phyloP scores from a whole-genome alignment of 2,113 vertebrate species.

The Sinocyclocheilus grahami region DNA sequence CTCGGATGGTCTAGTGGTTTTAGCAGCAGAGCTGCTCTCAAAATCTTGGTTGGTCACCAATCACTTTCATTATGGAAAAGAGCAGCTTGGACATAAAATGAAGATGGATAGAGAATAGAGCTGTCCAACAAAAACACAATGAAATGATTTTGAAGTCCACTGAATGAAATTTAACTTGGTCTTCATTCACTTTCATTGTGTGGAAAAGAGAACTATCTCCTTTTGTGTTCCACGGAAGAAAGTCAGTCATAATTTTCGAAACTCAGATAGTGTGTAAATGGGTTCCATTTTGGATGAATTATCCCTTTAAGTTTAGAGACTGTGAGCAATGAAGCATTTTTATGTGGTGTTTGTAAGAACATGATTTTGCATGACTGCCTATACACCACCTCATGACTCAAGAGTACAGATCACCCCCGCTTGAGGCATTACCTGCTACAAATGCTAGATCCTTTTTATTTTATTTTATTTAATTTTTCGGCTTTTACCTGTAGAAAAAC shows the following conservation, averaged over 20 bases:
- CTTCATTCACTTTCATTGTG: background rate
- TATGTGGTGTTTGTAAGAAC: background rate
- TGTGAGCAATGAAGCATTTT: background rate
- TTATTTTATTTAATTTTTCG: too few species aligned
- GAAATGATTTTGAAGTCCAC: background rate
- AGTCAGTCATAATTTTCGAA: background rate
- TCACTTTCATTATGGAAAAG: background rate
- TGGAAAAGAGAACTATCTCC: background rate
- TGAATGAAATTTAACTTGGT: background rate
- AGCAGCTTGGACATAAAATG: background rate
- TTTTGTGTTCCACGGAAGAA: background rate
- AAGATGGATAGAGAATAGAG: background rate
- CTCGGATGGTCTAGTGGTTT: background rate
- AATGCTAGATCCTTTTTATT: constrained; percentile 12
- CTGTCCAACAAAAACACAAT: background rate
- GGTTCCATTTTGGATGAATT: background rate
- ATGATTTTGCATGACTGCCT: constrained; percentile 36
- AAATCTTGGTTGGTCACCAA: background rate
- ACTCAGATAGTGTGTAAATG: background rate
- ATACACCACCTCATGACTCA: constrained; percentile 28
- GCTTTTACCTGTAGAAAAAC: constrained; percentile 23
- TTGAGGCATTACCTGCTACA: background rate
- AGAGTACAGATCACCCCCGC: background rate
- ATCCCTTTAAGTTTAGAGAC: constrained; percentile 6
- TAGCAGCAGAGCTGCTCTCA: constrained; percentile 1